Evolutionary conservation across 64 coral and sea anemone genomes (phyloP), one percentile per base, ranked within the genome.

Genomic region (Pachyseris speciosa): DNA sequence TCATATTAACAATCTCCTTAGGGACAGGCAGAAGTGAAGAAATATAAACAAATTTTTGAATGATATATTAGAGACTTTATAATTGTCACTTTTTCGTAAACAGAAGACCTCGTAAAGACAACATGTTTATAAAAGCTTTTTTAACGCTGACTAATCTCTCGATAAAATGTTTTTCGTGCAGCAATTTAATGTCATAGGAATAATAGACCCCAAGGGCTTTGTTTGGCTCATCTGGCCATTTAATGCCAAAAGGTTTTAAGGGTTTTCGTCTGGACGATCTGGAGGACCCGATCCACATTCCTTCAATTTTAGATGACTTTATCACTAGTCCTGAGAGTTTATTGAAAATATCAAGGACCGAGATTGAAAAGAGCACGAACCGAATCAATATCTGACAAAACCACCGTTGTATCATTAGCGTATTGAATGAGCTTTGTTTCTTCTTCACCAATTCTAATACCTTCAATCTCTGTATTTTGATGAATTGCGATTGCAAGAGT

Each of bases 191-290:
- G 32, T 83, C 61, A 39, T 47, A 15, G 11, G 29, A 45, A 45
- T 74, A 88, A 64, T 74, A 64, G 11, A 88, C 53, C 28, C 71
- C 52, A 32, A 88, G 73, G 31, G 86, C 30, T 29, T 74, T 60
- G 6, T 60, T 76, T 5, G 86, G 86, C 52, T 88, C 52, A 51
- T 38, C 0, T 16, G 67, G 42, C 85, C 85, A 88, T 27, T 78
- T 9, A 37, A 75, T 17, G 58, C 72, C 53, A 78, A 37, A 22
- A 67, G 28, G 58, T 79, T 27, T 45, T 65, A 75, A 15, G 64
- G 2, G n/a, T 19, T 78, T 59, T 67, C 57, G 22, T 34, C 37
- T 48, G 72, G 65, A 30, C 3, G 50, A 53, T 34, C 37, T 48
- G 72, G 65, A 30, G 16, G 50, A 53, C 3, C 50, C 12, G 16